A percentile compares a stretch with the other conserved stretches of the same genome.
phyloP scores from a whole-genome alignment of 2,113 vertebrate species.

The Corvus moneduloides region DNA sequence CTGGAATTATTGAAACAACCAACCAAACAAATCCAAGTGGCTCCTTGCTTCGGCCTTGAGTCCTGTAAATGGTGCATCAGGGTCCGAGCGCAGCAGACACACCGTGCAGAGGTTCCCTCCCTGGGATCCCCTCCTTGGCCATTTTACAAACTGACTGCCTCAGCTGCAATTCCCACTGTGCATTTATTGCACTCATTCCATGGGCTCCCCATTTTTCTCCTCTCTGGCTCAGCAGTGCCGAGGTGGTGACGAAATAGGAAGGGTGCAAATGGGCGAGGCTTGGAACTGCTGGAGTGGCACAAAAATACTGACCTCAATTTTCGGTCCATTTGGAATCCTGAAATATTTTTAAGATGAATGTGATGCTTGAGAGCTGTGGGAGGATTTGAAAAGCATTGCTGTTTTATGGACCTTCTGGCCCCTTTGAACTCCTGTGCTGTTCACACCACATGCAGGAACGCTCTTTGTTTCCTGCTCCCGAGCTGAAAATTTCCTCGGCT shows the following conservation, averaged over 20 bases:
- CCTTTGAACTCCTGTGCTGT: background rate
- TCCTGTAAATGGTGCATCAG: background rate
- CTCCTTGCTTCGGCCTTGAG: background rate
- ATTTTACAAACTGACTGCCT: background rate
- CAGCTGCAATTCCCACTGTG: background rate
- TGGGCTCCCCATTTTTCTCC: background rate
- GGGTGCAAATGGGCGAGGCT: background rate
- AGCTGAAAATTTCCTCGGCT: background rate
- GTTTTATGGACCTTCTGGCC: background rate
- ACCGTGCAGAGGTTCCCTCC: background rate
- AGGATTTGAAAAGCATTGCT: background rate
- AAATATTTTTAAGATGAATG: background rate
- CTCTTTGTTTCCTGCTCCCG: background rate
- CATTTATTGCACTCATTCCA: background rate
- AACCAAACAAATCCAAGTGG: background rate
- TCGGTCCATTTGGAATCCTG: background rate
- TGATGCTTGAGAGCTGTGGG: background rate
- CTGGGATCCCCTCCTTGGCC: background rate
- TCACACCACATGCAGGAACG: background rate
- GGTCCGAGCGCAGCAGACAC: background rate
- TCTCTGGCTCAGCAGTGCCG: background rate
- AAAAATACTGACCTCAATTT: background rate
- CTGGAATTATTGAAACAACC: background rate
- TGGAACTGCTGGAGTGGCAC: background rate
- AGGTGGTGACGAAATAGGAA: background rate